phyloP scores from a whole-genome alignment of 2,888 invertebrate genomes.

The Drosophila subsilvestris region DNA sequence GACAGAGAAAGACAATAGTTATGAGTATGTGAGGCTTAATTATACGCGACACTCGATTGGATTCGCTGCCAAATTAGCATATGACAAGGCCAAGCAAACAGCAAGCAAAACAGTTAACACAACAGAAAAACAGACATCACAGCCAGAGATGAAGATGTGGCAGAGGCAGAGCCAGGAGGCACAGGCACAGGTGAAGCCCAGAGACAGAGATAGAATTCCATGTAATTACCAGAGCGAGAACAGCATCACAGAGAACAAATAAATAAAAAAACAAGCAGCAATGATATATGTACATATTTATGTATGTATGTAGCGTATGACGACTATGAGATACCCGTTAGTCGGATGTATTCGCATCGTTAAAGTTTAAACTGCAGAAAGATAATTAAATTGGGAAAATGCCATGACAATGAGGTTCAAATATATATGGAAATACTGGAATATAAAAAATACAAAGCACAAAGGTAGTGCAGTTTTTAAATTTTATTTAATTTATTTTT shows the following conservation, averaged over 20 bases:
- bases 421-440: neutral
- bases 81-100: slow-evolving; percentile 48
- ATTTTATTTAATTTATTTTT: too few relatives aligned
- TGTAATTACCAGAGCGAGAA: slow-evolving; percentile 62
- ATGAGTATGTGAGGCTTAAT: slow-evolving; percentile 57
- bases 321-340: neutral
- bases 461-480: too few relatives aligned
- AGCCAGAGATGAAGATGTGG: neutral
- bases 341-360: neutral
- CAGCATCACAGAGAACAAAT: neutral
- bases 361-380: neutral
- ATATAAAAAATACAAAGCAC: too few relatives aligned
- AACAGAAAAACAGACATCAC: slow-evolving; percentile 8
- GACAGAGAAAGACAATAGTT: slow-evolving; percentile 30
- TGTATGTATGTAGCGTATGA: too few relatives aligned
- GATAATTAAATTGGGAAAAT: neutral
- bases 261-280: slow-evolving; percentile 29
- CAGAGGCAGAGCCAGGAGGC: slow-evolving; percentile 1
- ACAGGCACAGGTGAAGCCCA: slow-evolving; percentile 29
- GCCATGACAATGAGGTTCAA: too few relatives aligned
- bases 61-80: slow-evolving; percentile 62
- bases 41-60: slow-evolving; percentile 47
- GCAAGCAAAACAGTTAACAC: slow-evolving; percentile 35
- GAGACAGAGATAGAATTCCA: slow-evolving; percentile 31
- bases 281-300: slow-evolving; percentile 2